phyloP scores from a whole-genome alignment of 2,797 vertebrate genomes.

The Mormyrops boulengeri region DNA sequence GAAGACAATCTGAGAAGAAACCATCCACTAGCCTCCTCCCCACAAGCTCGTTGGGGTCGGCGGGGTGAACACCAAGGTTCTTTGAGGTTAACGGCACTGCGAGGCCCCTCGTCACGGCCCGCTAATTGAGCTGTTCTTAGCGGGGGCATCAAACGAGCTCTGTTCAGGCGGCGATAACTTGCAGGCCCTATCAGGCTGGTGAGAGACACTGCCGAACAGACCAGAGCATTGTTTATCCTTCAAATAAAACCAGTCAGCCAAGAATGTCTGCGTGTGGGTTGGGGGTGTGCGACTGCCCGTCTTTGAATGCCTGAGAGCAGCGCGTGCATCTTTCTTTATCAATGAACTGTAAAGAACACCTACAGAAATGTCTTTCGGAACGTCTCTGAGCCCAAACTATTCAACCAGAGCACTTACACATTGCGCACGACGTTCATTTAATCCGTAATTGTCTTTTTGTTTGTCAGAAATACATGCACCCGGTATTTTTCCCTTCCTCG shows the following conservation, averaged over 20 bases:
- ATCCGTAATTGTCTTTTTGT: not conserved
- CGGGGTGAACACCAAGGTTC: not conserved
- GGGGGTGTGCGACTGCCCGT: not conserved
- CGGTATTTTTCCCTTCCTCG: not conserved
- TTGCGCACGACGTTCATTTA: not conserved
- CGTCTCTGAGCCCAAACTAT: not conserved
- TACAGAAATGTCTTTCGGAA: not conserved
- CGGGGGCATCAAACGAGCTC: not conserved
- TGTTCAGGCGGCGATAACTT: not conserved
- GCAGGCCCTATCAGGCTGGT: not conserved
- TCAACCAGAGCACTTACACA: not conserved
- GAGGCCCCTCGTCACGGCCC: not conserved
- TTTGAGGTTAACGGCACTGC: not conserved
- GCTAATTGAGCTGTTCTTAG: constrained; percentile 2
- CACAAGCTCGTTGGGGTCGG: not conserved
- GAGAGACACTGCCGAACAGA: not conserved
- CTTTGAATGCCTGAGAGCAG: not conserved
- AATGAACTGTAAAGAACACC: constrained; percentile 1
- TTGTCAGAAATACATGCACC: not conserved
- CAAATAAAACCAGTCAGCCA: not conserved
- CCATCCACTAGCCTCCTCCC: not conserved
- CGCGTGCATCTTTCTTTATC: not conserved
- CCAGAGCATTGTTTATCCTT: not conserved
- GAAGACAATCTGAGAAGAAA: not conserved
- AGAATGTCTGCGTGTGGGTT: not conserved